phyloP scores from a whole-genome alignment of 1,140 invertebrate genomes.

The Asbolus verrucosus region DNA sequence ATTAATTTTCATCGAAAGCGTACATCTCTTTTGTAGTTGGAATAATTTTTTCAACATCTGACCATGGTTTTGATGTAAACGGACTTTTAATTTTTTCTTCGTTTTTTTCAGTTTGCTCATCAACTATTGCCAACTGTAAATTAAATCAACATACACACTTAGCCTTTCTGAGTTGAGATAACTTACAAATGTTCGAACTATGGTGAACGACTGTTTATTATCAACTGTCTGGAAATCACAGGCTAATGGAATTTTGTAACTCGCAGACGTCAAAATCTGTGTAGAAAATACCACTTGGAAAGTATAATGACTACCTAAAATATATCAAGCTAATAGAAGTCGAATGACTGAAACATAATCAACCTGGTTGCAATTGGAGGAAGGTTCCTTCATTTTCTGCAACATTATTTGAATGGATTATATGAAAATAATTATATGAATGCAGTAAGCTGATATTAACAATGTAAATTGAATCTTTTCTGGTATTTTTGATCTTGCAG shows the following conservation, averaged over 20 bases:
- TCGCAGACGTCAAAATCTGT: not conserved
- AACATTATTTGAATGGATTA: not conserved
- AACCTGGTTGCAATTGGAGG: not conserved
- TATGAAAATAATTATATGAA: not conserved
- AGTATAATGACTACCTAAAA: not conserved
- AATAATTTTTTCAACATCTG: not conserved
- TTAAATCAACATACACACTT: too few relatives aligned
- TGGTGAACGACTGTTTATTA: not conserved
- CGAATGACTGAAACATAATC: too few relatives aligned
- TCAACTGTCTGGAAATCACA: conserved; percentile 10
- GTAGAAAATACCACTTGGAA: not conserved
- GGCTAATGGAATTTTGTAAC: conserved; percentile 5
- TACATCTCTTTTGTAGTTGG: conserved; percentile 7
- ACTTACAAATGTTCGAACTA: conserved; percentile 17
- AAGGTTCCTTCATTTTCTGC: not conserved
- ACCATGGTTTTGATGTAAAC: conserved; percentile 49
- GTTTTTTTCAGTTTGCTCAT: not conserved
- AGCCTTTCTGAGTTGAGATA: too few relatives aligned
- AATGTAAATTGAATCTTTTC: conserved; percentile 3
- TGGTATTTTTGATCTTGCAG: conserved; percentile 36
- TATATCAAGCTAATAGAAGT: too few relatives aligned
- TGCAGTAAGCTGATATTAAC: not conserved
- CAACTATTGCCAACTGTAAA: conserved; percentile 35
- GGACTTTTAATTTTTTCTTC: conserved; percentile 44
- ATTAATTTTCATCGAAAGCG: not conserved